Percentiles rank a stretch among this genome's conserved stretches.
phyloP scores from a whole-genome alignment of 2,113 vertebrate genomes.

The Phyllopteryx taeniolatus region DNA sequence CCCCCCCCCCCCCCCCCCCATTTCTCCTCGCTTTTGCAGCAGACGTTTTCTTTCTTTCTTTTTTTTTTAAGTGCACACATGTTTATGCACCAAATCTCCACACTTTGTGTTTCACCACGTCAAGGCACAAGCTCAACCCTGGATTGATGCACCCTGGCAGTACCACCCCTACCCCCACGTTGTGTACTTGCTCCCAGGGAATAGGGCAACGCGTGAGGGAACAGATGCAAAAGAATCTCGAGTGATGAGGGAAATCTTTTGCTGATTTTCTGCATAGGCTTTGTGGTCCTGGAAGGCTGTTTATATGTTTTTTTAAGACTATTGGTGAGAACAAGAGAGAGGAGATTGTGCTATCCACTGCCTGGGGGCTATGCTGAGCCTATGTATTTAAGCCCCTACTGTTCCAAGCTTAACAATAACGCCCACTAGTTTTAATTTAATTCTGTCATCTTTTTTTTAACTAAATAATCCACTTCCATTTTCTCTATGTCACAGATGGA shows the following conservation, averaged over 20 bases:
- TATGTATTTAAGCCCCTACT: constrained; percentile 68
- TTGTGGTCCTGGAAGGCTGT: constrained; percentile 64
- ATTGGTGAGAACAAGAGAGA: constrained; percentile 60
- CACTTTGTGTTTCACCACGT: constrained; percentile 66
- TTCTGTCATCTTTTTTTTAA: constrained; percentile 55
- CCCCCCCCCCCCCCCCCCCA: constrained; percentile 16
- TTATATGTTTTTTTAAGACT: constrained; percentile 63
- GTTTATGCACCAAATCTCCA: constrained; percentile 67
- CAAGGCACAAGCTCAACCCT: constrained; percentile 57
- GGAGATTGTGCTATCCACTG: constrained; percentile 64
- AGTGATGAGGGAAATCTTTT: constrained; percentile 62
- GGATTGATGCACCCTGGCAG: constrained; percentile 65
- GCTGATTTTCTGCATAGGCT: constrained; percentile 66
- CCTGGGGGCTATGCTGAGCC: constrained; percentile 61
- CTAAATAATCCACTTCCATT: constrained; percentile 68
- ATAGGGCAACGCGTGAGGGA: constrained; percentile 44
- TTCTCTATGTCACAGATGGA: constrained; percentile 54
- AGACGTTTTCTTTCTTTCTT: constrained; percentile 3
- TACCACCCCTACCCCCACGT: background rate
- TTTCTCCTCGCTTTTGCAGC: constrained; percentile 27
- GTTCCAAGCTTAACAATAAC: constrained; percentile 70
- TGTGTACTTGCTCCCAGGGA: constrained; percentile 57
- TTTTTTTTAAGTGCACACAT: constrained; percentile 50
- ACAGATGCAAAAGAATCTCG: constrained; percentile 26
- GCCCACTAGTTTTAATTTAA: constrained; percentile 71